phyloP scores from a whole-genome alignment of 1,140 invertebrate species.

The Euschistus heros region DNA sequence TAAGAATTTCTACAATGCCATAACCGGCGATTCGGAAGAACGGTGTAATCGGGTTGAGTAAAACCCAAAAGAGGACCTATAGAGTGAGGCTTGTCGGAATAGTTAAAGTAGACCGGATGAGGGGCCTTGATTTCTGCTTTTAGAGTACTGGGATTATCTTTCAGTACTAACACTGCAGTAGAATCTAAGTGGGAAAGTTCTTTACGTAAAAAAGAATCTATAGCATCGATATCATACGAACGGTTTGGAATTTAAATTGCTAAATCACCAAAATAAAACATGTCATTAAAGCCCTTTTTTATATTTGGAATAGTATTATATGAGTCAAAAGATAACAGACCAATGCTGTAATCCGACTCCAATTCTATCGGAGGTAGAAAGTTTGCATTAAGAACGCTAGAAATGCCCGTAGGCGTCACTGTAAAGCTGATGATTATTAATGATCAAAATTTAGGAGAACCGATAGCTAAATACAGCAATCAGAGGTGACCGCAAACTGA shows the following conservation, averaged over 20 bases:
- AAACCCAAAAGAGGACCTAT: too few species aligned
- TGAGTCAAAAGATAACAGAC: background rate
- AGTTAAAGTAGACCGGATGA: too few species aligned
- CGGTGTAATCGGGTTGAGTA: too few species aligned
- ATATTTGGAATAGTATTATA: background rate
- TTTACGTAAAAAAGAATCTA: background rate
- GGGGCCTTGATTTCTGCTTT: too few species aligned
- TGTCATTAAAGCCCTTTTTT: background rate
- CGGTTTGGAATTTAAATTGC: background rate
- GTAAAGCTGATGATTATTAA: background rate
- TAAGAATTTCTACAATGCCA: background rate
- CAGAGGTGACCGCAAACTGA: background rate
- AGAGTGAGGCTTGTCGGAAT: too few species aligned
- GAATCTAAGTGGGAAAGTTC: background rate
- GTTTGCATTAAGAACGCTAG: too few species aligned
- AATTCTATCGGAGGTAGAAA: background rate
- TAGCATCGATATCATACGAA: too few species aligned
- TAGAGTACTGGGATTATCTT: background rate
- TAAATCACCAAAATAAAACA: background rate
- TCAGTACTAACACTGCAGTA: background rate
- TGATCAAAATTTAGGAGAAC: background rate
- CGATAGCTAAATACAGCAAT: too few species aligned
- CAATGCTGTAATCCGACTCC: too few species aligned
- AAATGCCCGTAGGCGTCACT: background rate
- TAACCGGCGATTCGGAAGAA: background rate